Evolutionary conservation across 1,140 invertebrate species (phyloP), one percentile per base, ranked within the genome.

Genomic region (Himalopsyche phryganea): DNA sequence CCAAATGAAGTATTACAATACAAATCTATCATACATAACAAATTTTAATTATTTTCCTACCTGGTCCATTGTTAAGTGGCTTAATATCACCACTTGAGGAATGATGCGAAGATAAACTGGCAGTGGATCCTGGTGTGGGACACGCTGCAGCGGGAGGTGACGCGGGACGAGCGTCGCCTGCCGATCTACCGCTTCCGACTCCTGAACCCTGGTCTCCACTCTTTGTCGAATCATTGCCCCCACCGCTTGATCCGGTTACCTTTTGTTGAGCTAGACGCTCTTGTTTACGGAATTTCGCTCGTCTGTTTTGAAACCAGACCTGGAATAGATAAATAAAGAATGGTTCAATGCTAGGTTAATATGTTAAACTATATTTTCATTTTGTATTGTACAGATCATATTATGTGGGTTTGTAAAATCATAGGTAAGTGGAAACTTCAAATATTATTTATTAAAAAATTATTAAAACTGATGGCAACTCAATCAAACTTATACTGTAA

Each of bases 221-320:
- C 73, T 44, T 14, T 33, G 45, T 7, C 1, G 35, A 23, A 9
- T 46, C 19, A 6, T 33, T 38, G 1, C 50, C 50, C 17, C 18
- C 10, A 2, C 36, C 38, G 54, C 75, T 74, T 2, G 74, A 73
- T 19, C 50, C 56, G 0, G 75, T 67, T 1, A 81, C 81, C 65
- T 90, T 91, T 68, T 91, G 89, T 66, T 91, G 89, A 1, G 88
- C 87, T 42, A 91, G 69, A 14, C 89, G 76, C 74, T 97, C 94
- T 69, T 96, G 93, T 76, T 96, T 96, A 15, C 94, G 81, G 68
- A 94, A 94, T 73, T 95, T 96, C 0, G 92, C 92, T 35, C 93
- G 79, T 41, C 93, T 77, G 69, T 95, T 96, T 79, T 95, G 93
- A 70, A 96, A 96, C 93, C 93, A 95, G 0, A 96, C 92, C 92